Evolutionary conservation across 2,888 invertebrate genomes (phyloP), one percentile per base, ranked within the genome.

Genomic region (Papilio elwesi): DNA sequence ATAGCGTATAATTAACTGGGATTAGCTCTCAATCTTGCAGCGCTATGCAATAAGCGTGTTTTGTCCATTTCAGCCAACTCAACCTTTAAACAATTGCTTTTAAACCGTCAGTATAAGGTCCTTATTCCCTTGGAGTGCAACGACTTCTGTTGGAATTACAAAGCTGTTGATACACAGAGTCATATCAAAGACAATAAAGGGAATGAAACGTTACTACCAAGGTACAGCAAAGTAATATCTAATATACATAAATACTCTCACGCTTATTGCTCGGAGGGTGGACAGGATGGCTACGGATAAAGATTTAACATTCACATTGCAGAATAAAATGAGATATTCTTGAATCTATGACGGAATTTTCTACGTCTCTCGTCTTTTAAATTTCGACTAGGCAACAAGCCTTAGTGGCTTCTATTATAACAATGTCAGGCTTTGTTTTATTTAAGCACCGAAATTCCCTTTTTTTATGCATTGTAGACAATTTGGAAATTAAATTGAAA

Each of bases 1-100:
- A 79, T 78, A 80, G 74, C 76, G 77, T 81, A 83, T 87, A 85
- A 88, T 88, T 87, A 88, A 86, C 84, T 78, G 76, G 86, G 87
- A 87, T 89, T 87, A 87, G 83, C 83, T 83, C 83, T 84, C 81
- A 83, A 82, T 82, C 81, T 83, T 79, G 78, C 77, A 73, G 71
- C 48, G 72, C 70, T 73, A 74, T 72, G 66, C 71, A 75, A 72
- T 72, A 68, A 72, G 72, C 68, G 62, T 72, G 68, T 68, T 72
- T 72, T 68, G 72, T 63, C 67, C 70, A 68, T 70, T 74, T 57
- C 70, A 59, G n/a, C 36, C 12, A 26, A 47, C 8, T 13, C 26
- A 52, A 67, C 62, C 71, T 71, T 51, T 47, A 62, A 53, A 65
- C 49, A 15, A 9, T 12, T 65, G 15, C 70, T 36, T 36, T 57